A percentile compares a stretch with the other conserved stretches of the same genome.
Evolutionary conservation across 2,888 invertebrate genomes (phyloP).

Genomic region (Podabrus alpinus): DNA sequence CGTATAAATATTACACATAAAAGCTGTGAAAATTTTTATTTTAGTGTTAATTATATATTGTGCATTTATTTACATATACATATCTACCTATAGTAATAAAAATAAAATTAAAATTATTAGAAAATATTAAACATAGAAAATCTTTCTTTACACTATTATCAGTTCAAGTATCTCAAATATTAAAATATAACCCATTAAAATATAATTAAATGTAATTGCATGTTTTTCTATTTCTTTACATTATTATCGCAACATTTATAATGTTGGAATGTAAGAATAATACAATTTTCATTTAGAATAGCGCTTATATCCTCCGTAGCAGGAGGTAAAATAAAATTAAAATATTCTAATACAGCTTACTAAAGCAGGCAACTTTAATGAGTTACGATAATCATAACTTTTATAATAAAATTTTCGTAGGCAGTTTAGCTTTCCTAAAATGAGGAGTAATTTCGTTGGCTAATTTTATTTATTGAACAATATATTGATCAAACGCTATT

Average conservation of each 20-base stretch:
- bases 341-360: background rate
- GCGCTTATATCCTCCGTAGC: constrained; percentile 42
- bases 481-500: background rate
- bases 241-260: constrained; percentile 44
- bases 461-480: background rate
- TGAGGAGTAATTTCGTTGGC: background rate
- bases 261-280: constrained; percentile 34
- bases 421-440: background rate
- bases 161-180: background rate
- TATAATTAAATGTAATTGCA: constrained; percentile 24
- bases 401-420: background rate
- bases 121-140: background rate
- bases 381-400: background rate
- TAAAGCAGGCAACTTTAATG: background rate
- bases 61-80: background rate
- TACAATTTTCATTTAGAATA: constrained; percentile 50
- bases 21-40: constrained; percentile 9
- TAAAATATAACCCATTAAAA: background rate
- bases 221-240: constrained; percentile 30
- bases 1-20: constrained; percentile 14
- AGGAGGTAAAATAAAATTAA: constrained; percentile 21
- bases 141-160: background rate
- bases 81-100: background rate
- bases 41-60: background rate
- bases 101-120: background rate